Evolutionary conservation across 1,140 invertebrate species (phyloP), one percentile per base, ranked within the genome.

Genomic region (Drosophila biarmipes): DNA sequence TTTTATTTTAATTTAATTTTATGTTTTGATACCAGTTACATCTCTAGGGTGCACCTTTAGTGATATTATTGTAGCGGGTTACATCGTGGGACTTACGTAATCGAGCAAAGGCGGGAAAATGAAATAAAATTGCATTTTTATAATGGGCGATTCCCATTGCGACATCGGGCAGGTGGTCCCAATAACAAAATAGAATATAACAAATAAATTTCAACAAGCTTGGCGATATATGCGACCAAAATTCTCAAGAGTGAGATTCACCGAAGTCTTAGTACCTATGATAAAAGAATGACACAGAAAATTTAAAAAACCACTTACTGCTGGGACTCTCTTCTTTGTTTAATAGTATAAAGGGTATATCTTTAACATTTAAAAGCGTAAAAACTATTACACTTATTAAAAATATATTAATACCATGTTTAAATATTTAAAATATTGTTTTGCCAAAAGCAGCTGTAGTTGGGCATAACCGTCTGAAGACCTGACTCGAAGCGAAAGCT

Each of bases 101-200:
- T 74, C 69, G 57, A 82, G 61, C 51, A 72, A 80, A 86, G 84
- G 82, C 82, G 81, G 81, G 75, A 52, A 85, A 85, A 85, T 85
- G 74, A 86, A 86, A 86, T 86, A 74, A 86, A 86, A 86, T 48
- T 48, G 29, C 6, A 46, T 87, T 86, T 82, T 86, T 86, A 84
- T 86, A 86, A 86, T 86, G 78, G 82, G 69, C 82, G 82, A 86
- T 86, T 86, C 85, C 87, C 82, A 78, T 78, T 81, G 82, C 81
- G 81, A 78, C 82, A 86, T 46, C 27, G 14, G 29, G 10, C 24
- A 48, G 24, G 24, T 5, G 24, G 3, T 24, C 24, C 24, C 24
- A 1, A 24, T 38, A 2, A 7, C 3, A 2, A 31, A 31, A 31
- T 8, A 31, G 29, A 31, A 38, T 7, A 14, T 35, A 14, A 12